phyloP scores from a whole-genome alignment of 2,113 vertebrate species.

The Columba janthina region DNA sequence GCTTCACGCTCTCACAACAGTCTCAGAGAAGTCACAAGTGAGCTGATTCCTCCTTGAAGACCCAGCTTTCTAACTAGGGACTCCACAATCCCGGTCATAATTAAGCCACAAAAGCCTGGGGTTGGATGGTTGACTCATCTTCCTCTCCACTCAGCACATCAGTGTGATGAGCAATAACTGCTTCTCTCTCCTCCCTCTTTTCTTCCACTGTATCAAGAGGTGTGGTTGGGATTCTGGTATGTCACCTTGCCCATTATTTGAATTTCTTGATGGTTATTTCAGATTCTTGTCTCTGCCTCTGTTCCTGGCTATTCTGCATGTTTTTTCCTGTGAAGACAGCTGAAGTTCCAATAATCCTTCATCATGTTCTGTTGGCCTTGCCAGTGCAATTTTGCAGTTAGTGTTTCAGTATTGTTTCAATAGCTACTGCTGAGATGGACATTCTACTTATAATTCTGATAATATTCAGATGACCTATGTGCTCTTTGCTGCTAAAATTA shows the following conservation, averaged over 20 bases:
- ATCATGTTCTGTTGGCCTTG: not conserved
- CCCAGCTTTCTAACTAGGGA: not conserved
- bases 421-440: not conserved
- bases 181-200: not conserved
- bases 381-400: not conserved
- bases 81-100: not conserved
- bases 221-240: fast-evolving
- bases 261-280: not conserved
- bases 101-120: not conserved
- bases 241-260: too few species aligned
- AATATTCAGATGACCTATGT: not conserved
- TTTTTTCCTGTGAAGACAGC: not conserved
- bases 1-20: not conserved
- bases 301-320: not conserved
- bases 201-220: not conserved
- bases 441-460: not conserved
- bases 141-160: not conserved
- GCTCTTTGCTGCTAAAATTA: not conserved
- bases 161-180: not conserved
- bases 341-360: not conserved
- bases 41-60: not conserved
- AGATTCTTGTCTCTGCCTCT: not conserved
- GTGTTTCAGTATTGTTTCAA: not conserved
- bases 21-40: not conserved
- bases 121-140: not conserved